A percentile compares a stretch with the other conserved stretches of the same genome.
These are phyloP conservation scores for Sebastolobus alascanus DNA, from an alignment of 2,797 vertebrate species.

Conservation along the genomic window DNA sequence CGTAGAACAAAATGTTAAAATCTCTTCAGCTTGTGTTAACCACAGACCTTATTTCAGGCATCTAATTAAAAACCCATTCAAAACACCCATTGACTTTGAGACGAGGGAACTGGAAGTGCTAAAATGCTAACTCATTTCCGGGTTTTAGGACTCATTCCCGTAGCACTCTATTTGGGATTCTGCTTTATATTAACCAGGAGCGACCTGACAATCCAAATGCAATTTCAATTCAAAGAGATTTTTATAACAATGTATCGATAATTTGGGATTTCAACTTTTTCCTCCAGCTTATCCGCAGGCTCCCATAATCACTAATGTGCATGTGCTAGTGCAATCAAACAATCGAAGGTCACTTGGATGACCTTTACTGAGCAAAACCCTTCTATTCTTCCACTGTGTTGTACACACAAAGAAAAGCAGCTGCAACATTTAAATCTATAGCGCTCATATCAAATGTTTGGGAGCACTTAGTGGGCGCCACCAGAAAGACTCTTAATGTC, in stretches of 20 bases:
- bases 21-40: too few relatives aligned
- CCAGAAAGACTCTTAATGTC: too few relatives aligned
- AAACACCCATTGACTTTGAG: too few relatives aligned
- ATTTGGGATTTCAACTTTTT: not conserved
- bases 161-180: not conserved
- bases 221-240: too few relatives aligned
- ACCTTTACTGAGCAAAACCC: not conserved
- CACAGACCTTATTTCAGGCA: too few relatives aligned
- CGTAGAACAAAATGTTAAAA: too few relatives aligned
- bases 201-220: too few relatives aligned
- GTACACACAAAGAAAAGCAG: not conserved
- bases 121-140: too few relatives aligned
- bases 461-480: not conserved
- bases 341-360: not conserved
- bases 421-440: not conserved
- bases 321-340: not conserved
- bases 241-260: not conserved
- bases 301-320: not conserved
- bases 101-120: too few relatives aligned
- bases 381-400: not conserved
- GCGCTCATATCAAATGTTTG: not conserved
- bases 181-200: not conserved
- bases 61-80: accelerated
- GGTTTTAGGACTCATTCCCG: too few relatives aligned
- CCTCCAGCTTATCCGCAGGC: not conserved